phyloP scores from a whole-genome alignment of 2,888 invertebrate species.

The Oscheius sp. region DNA sequence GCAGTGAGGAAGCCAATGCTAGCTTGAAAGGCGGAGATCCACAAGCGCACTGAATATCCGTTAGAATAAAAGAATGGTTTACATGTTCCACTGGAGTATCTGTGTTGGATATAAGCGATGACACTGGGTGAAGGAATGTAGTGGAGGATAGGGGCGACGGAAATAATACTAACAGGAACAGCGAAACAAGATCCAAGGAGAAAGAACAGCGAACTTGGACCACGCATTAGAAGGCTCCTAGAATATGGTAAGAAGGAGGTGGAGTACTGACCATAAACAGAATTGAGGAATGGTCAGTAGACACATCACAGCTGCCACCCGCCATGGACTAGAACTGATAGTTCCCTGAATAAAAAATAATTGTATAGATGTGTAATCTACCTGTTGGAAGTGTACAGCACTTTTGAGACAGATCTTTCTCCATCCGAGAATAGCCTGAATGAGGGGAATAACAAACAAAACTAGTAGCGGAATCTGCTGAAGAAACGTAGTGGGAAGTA shows the following conservation, averaged over 20 bases:
- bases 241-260: neutral
- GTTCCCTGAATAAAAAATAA: constrained; percentile 41
- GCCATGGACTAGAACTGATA: constrained; percentile 51
- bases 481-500: constrained; percentile 9
- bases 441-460: constrained; percentile 45
- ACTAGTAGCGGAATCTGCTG: constrained; percentile 44
- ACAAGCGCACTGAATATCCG: constrained; percentile 8
- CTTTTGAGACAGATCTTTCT: constrained; percentile 44
- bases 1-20: constrained; percentile 26
- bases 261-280: constrained; percentile 40
- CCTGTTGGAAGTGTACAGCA: constrained; percentile 49
- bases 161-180: constrained; percentile 38
- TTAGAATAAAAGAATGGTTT: neutral
- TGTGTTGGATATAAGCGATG: constrained; percentile 45
- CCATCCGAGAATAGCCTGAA: constrained; percentile 41
- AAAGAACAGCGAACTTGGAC: constrained; percentile 42
- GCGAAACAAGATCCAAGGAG: constrained; percentile 45
- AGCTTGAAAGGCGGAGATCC: constrained; percentile 26
- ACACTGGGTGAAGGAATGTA: constrained; percentile 56
- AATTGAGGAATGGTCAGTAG: constrained; percentile 46
- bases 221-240: constrained; percentile 38
- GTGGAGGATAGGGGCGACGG: constrained; percentile 52
- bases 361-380: neutral
- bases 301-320: constrained; percentile 51
- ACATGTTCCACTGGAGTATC: constrained; percentile 48